Evolutionary conservation across 2,797 vertebrate genomes (phyloP).

Genomic region (Eleutherodactylus coqui): DNA sequence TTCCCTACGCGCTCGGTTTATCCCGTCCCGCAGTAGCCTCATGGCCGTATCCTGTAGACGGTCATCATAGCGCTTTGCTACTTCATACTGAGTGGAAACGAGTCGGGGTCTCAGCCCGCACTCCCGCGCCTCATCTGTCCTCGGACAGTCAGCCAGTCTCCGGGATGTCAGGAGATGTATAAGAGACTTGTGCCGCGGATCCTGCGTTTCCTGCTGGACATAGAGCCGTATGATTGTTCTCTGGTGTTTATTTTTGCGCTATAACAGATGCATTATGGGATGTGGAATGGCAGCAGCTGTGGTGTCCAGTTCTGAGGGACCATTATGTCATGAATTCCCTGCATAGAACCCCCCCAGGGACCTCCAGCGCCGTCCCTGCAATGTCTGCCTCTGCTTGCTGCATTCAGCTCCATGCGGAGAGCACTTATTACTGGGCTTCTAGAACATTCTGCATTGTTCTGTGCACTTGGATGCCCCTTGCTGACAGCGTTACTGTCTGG

Average conservation of each 20-base stretch:
- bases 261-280: constrained; percentile 49
- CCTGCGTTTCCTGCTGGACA: constrained; percentile 44
- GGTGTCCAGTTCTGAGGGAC: too few relatives aligned
- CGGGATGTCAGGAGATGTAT: constrained; percentile 2
- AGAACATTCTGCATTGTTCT: neutral
- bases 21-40: neutral
- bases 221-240: constrained; percentile 35
- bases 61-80: neutral
- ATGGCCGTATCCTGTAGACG: too few relatives aligned
- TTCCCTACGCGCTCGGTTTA: neutral
- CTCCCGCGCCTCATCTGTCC: neutral
- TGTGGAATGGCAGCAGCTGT: constrained; percentile 34
- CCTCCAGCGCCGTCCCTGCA: too few relatives aligned
- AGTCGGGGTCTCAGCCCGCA: neutral
- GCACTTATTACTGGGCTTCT: too few relatives aligned
- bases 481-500: neutral
- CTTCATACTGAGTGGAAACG: constrained; percentile 7
- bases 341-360: too few relatives aligned
- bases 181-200: constrained; percentile 15
- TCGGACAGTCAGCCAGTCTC: constrained; percentile 10
- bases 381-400: too few relatives aligned
- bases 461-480: neutral
- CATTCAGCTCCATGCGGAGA: too few relatives aligned
- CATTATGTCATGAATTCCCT: too few relatives aligned
- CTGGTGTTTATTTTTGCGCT: constrained; percentile 41